A percentile compares a stretch with the other conserved stretches of the same genome.
Conservation (phyloP, 2,888 invertebrate species). For the Rhingia campestris region DNA sequence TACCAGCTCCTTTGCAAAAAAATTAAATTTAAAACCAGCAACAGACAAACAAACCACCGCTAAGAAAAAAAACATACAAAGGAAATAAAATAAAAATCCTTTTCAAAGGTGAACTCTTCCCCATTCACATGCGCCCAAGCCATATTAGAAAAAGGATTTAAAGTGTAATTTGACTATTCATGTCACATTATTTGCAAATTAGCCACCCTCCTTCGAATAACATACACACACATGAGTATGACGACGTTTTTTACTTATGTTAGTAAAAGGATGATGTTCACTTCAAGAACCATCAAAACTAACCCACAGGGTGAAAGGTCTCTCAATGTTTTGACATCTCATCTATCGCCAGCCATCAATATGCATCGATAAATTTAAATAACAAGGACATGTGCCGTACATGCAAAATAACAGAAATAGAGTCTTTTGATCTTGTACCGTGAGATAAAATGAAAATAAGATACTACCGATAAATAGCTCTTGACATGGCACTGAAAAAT, state of each 20-base stretch:
- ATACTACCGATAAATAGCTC: conserved; percentile 63
- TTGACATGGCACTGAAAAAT: conserved; percentile 52
- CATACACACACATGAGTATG: conserved; percentile 7
- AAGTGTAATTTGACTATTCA: conserved; percentile 72
- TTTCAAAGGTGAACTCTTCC: conserved; percentile 61
- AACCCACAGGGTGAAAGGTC: conserved; percentile 57
- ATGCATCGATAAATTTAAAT: conserved; percentile 74
- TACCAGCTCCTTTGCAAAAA: conserved; percentile 32
- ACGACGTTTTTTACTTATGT: neutral
- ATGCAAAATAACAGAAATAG: conserved; percentile 58
- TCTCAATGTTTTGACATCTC: conserved; percentile 71
- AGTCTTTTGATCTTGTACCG: conserved; percentile 61
- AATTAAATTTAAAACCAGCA: conserved; percentile 71
- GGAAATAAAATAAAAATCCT: conserved; percentile 35
- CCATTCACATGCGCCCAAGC: conserved; percentile 12
- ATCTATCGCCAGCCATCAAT: conserved; percentile 68
- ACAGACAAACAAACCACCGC: conserved; percentile 62
- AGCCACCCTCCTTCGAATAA: conserved; percentile 41
- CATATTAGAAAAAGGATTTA: conserved; percentile 57
- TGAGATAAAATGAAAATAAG: conserved; percentile 44
- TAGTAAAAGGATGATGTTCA: conserved; percentile 44
- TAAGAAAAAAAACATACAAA: conserved; percentile 24
- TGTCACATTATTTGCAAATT: conserved; percentile 74
- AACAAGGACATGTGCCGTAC: conserved; percentile 70
- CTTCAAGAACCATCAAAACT: conserved; percentile 36